Conservation (phyloP, 2,888 invertebrate genomes). For the Horisme vitalbata region DNA sequence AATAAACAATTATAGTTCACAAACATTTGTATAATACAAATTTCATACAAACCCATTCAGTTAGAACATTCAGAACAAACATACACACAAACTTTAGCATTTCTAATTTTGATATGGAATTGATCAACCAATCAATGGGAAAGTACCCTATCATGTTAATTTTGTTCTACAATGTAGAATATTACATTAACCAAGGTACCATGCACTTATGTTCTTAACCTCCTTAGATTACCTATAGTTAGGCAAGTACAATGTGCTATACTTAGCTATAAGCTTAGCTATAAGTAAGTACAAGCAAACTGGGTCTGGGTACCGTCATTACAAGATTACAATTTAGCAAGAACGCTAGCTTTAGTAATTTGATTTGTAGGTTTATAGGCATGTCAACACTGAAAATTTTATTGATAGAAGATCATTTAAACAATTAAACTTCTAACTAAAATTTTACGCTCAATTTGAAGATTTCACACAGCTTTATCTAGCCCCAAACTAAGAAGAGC, state of each 20-base stretch:
- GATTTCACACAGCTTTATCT: no score
- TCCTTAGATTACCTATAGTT: background rate
- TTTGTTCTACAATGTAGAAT: conserved; percentile 4
- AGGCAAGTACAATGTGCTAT: no score
- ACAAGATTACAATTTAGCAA: conserved; percentile 24
- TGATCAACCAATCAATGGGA: background rate
- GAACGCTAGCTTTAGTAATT: conserved; percentile 23
- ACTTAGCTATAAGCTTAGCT: background rate
- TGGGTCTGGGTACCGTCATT: conserved; percentile 15
- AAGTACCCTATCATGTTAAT: background rate
- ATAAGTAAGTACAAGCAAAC: conserved; percentile 11
- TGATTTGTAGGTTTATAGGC: conserved; percentile 8
- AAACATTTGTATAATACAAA: no score
- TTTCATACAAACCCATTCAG: no score
- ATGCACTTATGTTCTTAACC: conserved; percentile 6
- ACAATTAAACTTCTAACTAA: no score
- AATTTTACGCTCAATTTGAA: no score
- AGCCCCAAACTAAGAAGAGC: no score
- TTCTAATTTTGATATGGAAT: no score
- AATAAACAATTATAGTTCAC: no score
- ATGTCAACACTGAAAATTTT: conserved; percentile 12
- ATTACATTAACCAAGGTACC: conserved; percentile 1
- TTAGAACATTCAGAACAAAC: no score
- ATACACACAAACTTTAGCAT: no score
- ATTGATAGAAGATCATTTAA: no score